Conservation (phyloP, 2,797 vertebrate genomes). For the Pteronotus mesoamericanus region DNA sequence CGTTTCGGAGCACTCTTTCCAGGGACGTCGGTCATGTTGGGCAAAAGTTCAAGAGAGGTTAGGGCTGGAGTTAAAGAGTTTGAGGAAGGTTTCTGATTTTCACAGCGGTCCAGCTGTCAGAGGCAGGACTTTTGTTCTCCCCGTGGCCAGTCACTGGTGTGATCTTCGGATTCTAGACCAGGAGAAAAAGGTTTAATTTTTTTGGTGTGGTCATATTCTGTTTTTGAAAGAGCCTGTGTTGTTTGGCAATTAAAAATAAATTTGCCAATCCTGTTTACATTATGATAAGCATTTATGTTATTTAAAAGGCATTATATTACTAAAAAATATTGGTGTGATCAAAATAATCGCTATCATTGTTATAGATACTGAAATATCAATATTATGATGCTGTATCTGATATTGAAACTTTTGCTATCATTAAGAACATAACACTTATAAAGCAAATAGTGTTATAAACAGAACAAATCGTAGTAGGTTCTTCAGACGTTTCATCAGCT, state of each 20-base stretch:
- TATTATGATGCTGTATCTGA: not conserved
- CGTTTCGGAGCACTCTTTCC: not conserved
- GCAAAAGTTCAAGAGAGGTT: not conserved
- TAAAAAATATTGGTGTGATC: not conserved
- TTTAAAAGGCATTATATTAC: not conserved
- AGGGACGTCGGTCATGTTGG: not conserved
- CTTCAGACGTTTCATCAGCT: conserved; percentile 8
- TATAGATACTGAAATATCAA: conserved; percentile 20
- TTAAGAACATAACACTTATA: not conserved
- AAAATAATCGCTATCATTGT: not conserved
- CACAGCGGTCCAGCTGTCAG: not conserved
- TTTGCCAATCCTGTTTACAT: not conserved
- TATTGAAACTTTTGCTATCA: conserved; percentile 5
- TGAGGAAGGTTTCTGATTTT: not conserved
- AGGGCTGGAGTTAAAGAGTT: not conserved
- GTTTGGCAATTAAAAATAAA: not conserved
- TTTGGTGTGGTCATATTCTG: not conserved
- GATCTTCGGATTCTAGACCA: not conserved
- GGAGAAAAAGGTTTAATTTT: not conserved
- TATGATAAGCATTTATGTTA: not conserved
- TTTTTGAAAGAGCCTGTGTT: not conserved
- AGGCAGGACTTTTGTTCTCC: not conserved
- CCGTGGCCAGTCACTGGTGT: not conserved
- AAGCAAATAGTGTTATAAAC: not conserved
- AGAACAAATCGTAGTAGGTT: not conserved